A percentile compares a stretch with the other conserved stretches of the same genome.
Conservation (phyloP, 2,888 invertebrate genomes). For the Melieria omissa region DNA sequence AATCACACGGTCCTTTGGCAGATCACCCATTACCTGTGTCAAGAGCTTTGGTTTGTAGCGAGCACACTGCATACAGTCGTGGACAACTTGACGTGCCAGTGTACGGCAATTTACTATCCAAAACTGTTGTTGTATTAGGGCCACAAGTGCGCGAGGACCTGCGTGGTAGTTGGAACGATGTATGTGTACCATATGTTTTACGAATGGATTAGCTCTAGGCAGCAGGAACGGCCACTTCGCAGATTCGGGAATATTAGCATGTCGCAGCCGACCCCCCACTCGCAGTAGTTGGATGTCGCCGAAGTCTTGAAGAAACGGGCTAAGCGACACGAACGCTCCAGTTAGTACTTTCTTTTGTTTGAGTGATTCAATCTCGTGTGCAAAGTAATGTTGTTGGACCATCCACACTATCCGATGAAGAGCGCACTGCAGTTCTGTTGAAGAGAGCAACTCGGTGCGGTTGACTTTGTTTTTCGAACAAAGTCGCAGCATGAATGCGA, state of each 20-base stretch:
- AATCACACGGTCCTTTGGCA: constrained; percentile 28
- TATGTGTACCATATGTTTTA: constrained; percentile 7
- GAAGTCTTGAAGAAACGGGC: constrained; percentile 32
- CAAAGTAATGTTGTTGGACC: constrained; percentile 3
- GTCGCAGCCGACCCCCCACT: constrained; percentile 32
- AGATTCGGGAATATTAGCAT: constrained; percentile 6
- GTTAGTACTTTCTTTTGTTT: background rate
- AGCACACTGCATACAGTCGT: constrained; percentile 18
- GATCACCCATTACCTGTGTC: constrained; percentile 32
- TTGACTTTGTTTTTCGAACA: background rate
- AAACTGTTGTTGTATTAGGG: constrained; percentile 15
- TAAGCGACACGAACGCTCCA: constrained; percentile 15
- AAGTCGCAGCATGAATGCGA: constrained; percentile 25
- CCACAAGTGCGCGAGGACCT: constrained; percentile 24
- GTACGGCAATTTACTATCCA: background rate
- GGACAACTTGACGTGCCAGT: constrained; percentile 7
- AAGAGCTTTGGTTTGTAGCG: constrained; percentile 31
- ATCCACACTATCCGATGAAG: background rate
- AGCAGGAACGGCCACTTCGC: constrained; percentile 32
- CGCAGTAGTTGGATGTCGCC: background rate
- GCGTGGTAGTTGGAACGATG: constrained; percentile 31
- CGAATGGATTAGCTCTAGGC: constrained; percentile 32
- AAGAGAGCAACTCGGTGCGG: background rate
- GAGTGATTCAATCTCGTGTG: background rate
- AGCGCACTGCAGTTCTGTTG: background rate